Evolutionary conservation across 1,140 invertebrate species (phyloP), one percentile per base, ranked within the genome.

Genomic region (Apis laboriosa): DNA sequence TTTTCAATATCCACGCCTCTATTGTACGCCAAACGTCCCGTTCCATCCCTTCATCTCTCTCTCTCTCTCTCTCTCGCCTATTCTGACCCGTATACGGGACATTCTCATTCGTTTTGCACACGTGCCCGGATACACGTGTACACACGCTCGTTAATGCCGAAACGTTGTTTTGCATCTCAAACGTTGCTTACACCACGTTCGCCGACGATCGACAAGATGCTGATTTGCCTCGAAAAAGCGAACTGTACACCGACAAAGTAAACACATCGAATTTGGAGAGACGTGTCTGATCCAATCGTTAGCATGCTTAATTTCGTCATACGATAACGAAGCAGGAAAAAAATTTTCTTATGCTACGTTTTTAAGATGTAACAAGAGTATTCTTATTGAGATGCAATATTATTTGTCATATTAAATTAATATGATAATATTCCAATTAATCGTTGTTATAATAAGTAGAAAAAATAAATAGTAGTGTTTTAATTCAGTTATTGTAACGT

Each of bases 111-210:
- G 43, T 63, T 53, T 64, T 64, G 49, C 43, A 53, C 61, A 60
- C 56, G 55, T 74, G 72, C 24, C 51, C 34, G 19, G 75, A 21
- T 78, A 78, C 76, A 78, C 66, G 53, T 78, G 77, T 78, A 78
- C 55, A 78, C 77, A 49, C 55, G 77, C 15, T 77, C 64, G 64
- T 78, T 78, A 78, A 78, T 70, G 28, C 55, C 66, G 61, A 49
- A 78, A 70, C 64, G 77, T 68, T 58, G 77, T 67, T 78, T 78
- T 78, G 77, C 77, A 78, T 78, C 64, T 78, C 77, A 78, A 78
- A 78, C 77, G 77, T 58, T 70, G 77, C 64, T 78, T 78, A 78
- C 75, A 66, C 2, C 34, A 13, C 34, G 64, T 68, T 28, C 66
- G 12, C 19, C 66, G 64, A 3, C 43, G 51, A 78, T 70, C 77